Base-by-base conservation (phyloP, 1,140 invertebrate genomes). In the Diabrotica undecimpunctata region DNA sequence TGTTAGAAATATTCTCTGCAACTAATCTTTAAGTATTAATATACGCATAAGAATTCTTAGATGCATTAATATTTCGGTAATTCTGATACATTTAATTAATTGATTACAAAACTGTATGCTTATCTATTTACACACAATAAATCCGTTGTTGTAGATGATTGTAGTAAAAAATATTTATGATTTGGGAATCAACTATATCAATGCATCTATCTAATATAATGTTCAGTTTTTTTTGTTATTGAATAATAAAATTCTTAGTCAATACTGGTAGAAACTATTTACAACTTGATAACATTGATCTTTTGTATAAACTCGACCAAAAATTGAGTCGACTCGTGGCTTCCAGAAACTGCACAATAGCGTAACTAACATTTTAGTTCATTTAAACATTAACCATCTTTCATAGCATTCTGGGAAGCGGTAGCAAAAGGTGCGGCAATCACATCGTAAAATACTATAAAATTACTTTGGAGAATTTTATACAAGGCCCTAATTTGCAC, bases 401-500 rank as follows among this genome's bases (percentile, higher is more conserved):
- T 61, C 37, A 36, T 13, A 57, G 50, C n/a, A 35, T 58, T 57
- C 54, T 36, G 11, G 14, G 62, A 64, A 64, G 54, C 55, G 36
- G 55, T 64, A 64, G 55, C 54, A 46, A 56, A 12, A 37, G 41
- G 38, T 50, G 36, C 38, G 14, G 38, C 54, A 57, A 53, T 64
- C 50, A 64, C 37, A 64, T 64, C 67, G 41, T 69, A 65, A 68
- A 68, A 65, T 62, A 62, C 66, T 66, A 67, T 70, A 71, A 71
- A 68, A 68, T 68, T 41, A 68, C 57, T 64, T 68, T 66, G 36
- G 62, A 52, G 65, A 68, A 59, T 59, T 61, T 65, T 63, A 50
- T 60, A 61, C 51, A 10, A 7, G n/a, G 6, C n/a, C n/a, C 25
- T 46, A 46, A 46, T 46, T 46, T 7, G 50, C 56, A 50, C 58